Conservation (phyloP, 2,113 vertebrate genomes). For the Petromus typicus region DNA sequence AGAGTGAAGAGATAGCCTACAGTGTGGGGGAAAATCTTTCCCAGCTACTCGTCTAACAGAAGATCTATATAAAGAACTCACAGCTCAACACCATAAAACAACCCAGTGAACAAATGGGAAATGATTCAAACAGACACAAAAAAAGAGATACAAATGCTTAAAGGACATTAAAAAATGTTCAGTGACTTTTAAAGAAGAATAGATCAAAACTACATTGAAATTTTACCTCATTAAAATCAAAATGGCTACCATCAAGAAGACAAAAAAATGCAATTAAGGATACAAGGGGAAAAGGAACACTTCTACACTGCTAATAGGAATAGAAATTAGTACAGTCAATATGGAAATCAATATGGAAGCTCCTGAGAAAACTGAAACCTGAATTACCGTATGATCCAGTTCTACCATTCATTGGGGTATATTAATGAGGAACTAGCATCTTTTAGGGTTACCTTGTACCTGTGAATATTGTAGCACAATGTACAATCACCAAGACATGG, state of each 20-base stretch:
- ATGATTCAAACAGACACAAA: background rate
- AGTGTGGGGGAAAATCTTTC: background rate
- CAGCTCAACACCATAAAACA: background rate
- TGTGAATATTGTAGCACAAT: background rate
- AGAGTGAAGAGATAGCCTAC: background rate
- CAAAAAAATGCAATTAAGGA: background rate
- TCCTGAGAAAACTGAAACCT: background rate
- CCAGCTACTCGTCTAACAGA: background rate
- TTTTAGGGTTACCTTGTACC: background rate
- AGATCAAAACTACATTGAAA: background rate
- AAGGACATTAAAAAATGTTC: background rate
- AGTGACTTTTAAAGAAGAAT: background rate
- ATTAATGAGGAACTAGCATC: background rate
- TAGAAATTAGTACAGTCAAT: background rate
- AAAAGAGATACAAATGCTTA: background rate
- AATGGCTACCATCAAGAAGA: background rate
- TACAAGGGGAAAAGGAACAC: background rate
- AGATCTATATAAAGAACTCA: background rate
- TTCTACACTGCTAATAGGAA: background rate
- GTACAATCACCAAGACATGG: background rate
- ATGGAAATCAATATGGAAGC: background rate
- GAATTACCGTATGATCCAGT: background rate
- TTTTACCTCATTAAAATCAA: background rate
- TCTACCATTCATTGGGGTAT: background rate
- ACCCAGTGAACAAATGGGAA: background rate